phyloP scores from a whole-genome alignment of 2,888 invertebrate genomes.

The Tribolium freemani region DNA sequence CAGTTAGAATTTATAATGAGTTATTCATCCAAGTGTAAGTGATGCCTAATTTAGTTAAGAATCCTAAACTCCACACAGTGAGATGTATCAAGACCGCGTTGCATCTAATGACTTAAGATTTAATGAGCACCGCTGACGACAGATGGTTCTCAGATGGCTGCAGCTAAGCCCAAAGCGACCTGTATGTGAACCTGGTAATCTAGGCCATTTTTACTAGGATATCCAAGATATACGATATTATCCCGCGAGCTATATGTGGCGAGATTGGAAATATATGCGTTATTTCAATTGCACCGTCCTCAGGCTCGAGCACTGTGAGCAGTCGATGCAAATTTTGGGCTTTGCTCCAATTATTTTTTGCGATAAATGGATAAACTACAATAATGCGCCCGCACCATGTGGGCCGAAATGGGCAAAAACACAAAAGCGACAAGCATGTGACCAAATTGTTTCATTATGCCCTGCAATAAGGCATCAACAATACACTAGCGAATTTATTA shows the following conservation, averaged over 20 bases:
- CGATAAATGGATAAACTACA: slow-evolving; percentile 10
- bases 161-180: slow-evolving; percentile 49
- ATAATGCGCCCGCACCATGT: slow-evolving; percentile 26
- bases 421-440: not conserved
- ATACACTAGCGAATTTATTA: not conserved
- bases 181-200: slow-evolving; percentile 50
- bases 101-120: slow-evolving; percentile 58
- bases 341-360: slow-evolving; percentile 20
- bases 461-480: not conserved
- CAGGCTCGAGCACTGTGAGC: not conserved
- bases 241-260: not conserved
- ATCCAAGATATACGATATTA: slow-evolving; percentile 29
- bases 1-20: not conserved
- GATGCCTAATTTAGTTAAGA: not conserved
- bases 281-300: not conserved
- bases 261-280: slow-evolving; percentile 9
- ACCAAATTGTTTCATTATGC: not conserved
- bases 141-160: slow-evolving; percentile 59
- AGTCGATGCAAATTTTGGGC: slow-evolving; percentile 24
- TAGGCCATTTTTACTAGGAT: slow-evolving; percentile 50
- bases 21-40: not conserved
- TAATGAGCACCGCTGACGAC: slow-evolving; percentile 59
- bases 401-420: slow-evolving; percentile 14
- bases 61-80: not conserved
- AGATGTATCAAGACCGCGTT: not conserved